Base-by-base conservation (phyloP, 1,140 invertebrate species). In the Lepeophtheirus salmonis region DNA sequence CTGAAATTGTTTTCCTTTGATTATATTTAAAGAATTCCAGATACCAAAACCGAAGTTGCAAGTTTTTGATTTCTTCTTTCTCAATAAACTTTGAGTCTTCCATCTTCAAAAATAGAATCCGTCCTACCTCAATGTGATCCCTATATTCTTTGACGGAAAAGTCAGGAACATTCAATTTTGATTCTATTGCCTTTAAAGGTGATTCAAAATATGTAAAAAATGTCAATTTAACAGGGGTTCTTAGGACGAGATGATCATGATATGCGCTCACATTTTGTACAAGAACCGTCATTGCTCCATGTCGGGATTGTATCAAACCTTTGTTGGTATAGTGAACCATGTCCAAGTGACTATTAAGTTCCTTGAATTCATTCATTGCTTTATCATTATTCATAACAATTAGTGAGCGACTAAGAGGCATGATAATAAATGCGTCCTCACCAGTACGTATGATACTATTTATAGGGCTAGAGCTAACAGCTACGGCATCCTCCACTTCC, bases 241-340 rank as follows among this genome's bases (percentile, higher is more conserved):
- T 14, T 14, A 54, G 20, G 13, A 54, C 10, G 23, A 54, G 52
- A 54, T 54, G 52, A 24, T 54, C 52, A 20, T 54, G 21, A 13
- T 54, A 54, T 14, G 52, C 23, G 3, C 21, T 18, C 2, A 54
- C 23, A 23, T 24, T 54, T 12, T 54, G 52, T 1, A 54, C 10
- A 20, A 54, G n/a, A 3, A 13, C 52, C 2, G 21, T 20, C 14
- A 54, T 54, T 18, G 3, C 52, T 16, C 52, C 52, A 14, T 20
- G n/a, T n/a, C 18, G 52, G 16, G 52, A 54, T 2, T 14, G 3
- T 18, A 14, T 20, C 14, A 24, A n/a, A 14, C 52, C 52, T 4
- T 54, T 54, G 17, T 24, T 21, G 14, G n/a, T 54, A 17, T 54
- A 54, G 22, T 54, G 52, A n/a, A 16, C 23, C 10, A 54, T 1